phyloP scores from a whole-genome alignment of 2,113 vertebrate species.

The Leptobrachium leishanense region DNA sequence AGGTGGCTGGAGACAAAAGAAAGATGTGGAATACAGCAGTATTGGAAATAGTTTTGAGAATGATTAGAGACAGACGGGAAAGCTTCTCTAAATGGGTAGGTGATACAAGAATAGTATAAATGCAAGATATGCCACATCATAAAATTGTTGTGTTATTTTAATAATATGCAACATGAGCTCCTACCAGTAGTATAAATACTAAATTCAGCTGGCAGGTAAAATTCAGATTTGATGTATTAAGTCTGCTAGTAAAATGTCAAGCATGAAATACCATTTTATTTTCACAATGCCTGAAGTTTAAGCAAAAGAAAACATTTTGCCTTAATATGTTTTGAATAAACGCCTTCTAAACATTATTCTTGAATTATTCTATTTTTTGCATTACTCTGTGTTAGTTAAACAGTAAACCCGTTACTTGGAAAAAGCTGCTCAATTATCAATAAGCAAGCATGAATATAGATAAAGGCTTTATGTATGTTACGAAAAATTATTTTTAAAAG shows the following conservation, averaged over 20 bases:
- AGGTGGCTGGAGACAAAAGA: too few species aligned
- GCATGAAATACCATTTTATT: slow-evolving; percentile 24
- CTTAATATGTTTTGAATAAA: slow-evolving; percentile 42
- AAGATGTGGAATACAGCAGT: background rate
- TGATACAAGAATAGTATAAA: too few species aligned
- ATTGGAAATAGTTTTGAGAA: too few species aligned
- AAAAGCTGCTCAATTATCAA: slow-evolving; percentile 15
- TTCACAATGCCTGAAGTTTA: slow-evolving; percentile 43
- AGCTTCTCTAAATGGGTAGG: too few species aligned
- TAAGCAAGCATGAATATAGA: slow-evolving; percentile 1
- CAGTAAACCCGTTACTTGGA: background rate
- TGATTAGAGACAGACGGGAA: too few species aligned
- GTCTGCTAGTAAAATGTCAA: slow-evolving; percentile 41
- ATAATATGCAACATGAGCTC: too few species aligned
- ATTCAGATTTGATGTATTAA: slow-evolving; percentile 36
- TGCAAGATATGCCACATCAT: too few species aligned
- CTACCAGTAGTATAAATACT: too few species aligned
- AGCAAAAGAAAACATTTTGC: slow-evolving; percentile 34
- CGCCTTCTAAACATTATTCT: slow-evolving; percentile 32
- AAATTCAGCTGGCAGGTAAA: slow-evolving; percentile 21
- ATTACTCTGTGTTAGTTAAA: slow-evolving; percentile 20
- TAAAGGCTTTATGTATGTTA: too few species aligned
- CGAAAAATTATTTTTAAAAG: too few species aligned
- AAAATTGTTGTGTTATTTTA: too few species aligned
- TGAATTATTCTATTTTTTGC: slow-evolving; percentile 30